Conservation (phyloP, 2,113 vertebrate genomes). For the Stigmatopora nigra region DNA sequence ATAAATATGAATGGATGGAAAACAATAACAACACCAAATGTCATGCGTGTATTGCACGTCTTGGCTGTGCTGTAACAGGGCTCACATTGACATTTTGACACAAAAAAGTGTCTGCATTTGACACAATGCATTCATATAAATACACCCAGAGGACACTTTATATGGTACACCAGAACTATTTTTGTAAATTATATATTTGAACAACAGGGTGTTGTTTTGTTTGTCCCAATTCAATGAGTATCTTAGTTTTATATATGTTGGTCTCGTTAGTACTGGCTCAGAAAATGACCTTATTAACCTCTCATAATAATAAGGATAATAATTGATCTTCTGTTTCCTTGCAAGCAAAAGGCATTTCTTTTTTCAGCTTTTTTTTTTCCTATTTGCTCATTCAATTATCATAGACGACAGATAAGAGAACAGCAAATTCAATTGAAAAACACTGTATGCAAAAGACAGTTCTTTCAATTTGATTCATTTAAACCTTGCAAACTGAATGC, state of each 20-base stretch:
- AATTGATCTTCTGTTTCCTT: too few relatives aligned
- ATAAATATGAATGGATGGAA: background rate
- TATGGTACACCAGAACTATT: background rate
- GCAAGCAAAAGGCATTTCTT: too few relatives aligned
- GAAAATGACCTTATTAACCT: too few relatives aligned
- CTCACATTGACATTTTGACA: background rate
- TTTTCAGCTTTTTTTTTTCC: too few relatives aligned
- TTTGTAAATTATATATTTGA: background rate
- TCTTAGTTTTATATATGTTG: background rate
- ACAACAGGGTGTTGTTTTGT: background rate
- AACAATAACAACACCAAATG: background rate
- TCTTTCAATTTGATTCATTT: background rate
- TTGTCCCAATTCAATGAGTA: background rate
- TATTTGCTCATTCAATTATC: too few relatives aligned
- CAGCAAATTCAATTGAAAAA: too few relatives aligned
- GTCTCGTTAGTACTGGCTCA: background rate
- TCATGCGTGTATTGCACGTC: background rate
- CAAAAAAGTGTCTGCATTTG: slow-evolving; percentile 3
- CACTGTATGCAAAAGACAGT: too few relatives aligned
- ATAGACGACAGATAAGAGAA: too few relatives aligned
- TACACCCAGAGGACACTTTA: background rate
- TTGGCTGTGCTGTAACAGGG: background rate
- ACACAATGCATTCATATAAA: background rate
- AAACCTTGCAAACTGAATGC: background rate
- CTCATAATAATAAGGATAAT: too few relatives aligned